A percentile compares a stretch with the other conserved stretches of the same genome.
phyloP scores from a whole-genome alignment of 2,113 vertebrate species.

The Neolamprologus sp. region DNA sequence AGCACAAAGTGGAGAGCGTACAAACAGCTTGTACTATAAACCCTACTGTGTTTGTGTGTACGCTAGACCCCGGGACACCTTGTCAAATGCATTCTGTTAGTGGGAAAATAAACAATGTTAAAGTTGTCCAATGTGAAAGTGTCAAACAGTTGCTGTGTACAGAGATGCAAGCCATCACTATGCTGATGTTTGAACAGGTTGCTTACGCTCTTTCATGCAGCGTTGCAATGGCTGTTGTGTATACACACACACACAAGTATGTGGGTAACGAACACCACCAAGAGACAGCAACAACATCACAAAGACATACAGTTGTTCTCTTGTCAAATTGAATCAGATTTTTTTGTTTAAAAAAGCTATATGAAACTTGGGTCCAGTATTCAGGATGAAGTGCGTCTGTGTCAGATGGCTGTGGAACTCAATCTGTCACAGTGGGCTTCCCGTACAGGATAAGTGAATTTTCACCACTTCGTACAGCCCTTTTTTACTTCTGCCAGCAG shows the following conservation, averaged over 20 bases:
- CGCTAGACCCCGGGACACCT: slow-evolving; percentile 21
- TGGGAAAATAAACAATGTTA: slow-evolving; percentile 56
- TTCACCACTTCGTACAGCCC: not conserved
- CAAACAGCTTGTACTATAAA: slow-evolving; percentile 38
- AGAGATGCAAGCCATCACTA: slow-evolving; percentile 22
- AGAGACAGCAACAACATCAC: not conserved
- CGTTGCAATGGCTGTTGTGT: slow-evolving; percentile 7
- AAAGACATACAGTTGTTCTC: not conserved
- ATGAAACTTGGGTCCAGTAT: not conserved
- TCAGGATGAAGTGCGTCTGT: not conserved
- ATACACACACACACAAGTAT: slow-evolving; percentile 34
- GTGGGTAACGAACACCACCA: slow-evolving; percentile 13
- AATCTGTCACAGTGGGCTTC: not conserved
- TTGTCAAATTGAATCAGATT: not conserved
- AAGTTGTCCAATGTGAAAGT: slow-evolving; percentile 3
- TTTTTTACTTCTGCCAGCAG: not conserved
- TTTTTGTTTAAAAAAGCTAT: not conserved
- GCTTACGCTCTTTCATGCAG: slow-evolving; percentile 26
- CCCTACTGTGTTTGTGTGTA: slow-evolving; percentile 3
- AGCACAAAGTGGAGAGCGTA: slow-evolving; percentile 47
- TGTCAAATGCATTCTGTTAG: slow-evolving; percentile 40
- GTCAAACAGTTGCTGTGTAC: slow-evolving; percentile 44
- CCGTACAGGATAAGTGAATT: not conserved
- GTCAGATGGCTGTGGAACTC: slow-evolving; percentile 3
- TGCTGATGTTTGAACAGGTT: slow-evolving; percentile 57